Evolutionary conservation across 2,888 invertebrate genomes (phyloP), one percentile per base, ranked within the genome.

Genomic region (Drosophila parthenogenetica): DNA sequence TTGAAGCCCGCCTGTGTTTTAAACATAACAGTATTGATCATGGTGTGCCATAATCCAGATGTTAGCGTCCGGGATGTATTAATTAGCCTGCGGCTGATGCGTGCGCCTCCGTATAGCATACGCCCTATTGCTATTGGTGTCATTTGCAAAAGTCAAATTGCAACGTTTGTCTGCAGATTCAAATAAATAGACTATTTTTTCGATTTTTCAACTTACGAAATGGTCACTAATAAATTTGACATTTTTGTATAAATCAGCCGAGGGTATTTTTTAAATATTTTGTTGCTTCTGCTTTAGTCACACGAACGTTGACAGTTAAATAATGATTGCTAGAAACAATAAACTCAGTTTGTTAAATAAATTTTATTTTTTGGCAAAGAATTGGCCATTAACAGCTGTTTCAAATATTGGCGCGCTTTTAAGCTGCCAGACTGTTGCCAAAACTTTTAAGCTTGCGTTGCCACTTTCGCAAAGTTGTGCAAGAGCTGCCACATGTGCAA

Each of bases 141-240:
- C 79, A 84, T 83, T 69, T 69, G 59, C 68, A 43, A 43, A 43
- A 35, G 35, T 35, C 35, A 35, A 66, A 62, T 40, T 57, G 49
- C 40, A 57, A 53, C 25, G 49, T 57, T 53, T 35, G 43, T 72
- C 49, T 61, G 60, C 59, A 48, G 59, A 42, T 74, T 55, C 43
- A 54, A 73, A 62, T 53, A 37, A 65, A 40, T 54, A 43, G 39
- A 45, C 40, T 63, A 61, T 69, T 61, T 55, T 69, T 65, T 59
- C 37, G 29, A 63, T 67, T 67, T 67, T 53, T 29, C 45, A 73
- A 64, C 55, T 59, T 67, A 70, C 64, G 63, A 77, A 71, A 61
- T 68, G 61, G 62, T 60, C 61, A 84, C 88, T 78, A 58, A 68
- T 54, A 62, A 87, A 82, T 86, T 82, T 83, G 64, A 73, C 83